These are phyloP conservation scores for Strigamia transsilvanica DNA, from an alignment of 2,888 invertebrate species.

Conservation along the genomic window DNA sequence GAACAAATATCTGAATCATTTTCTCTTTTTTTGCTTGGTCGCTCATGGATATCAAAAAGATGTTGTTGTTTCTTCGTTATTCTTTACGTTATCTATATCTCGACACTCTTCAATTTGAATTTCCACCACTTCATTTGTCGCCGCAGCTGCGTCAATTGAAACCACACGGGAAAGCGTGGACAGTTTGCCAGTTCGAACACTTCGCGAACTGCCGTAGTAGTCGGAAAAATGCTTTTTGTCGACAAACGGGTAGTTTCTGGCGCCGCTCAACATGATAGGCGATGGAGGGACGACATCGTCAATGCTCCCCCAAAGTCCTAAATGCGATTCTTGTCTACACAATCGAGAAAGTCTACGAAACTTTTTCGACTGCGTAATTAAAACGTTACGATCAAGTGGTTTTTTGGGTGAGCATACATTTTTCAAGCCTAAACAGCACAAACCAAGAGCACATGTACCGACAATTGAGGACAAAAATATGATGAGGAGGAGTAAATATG, in stretches of 20 bases:
- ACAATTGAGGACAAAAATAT: neutral
- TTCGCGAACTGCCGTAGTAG: neutral
- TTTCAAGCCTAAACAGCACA: neutral
- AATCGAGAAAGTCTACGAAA: neutral
- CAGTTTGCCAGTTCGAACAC: neutral
- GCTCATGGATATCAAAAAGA: neutral
- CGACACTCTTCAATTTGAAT: neutral
- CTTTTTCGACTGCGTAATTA: neutral
- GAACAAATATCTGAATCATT: slow-evolving; percentile 32
- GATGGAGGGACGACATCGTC: neutral
- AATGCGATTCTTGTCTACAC: neutral
- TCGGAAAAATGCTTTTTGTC: neutral
- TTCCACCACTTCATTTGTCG: neutral
- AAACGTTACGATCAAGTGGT: neutral
- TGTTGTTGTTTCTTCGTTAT: slow-evolving; percentile 15
- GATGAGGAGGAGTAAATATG: neutral
- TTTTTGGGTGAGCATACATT: neutral
- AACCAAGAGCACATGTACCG: neutral
- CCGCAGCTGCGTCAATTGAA: no score
- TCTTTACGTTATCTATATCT: neutral
- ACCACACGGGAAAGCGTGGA: neutral
- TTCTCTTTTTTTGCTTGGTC: slow-evolving; percentile 22
- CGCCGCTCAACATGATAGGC: neutral
- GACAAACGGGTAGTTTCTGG: neutral
- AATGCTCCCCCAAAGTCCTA: neutral